These are phyloP conservation scores for Trichonephila clavipes DNA, from an alignment of 1,140 invertebrate species.

Conservation along the genomic window DNA sequence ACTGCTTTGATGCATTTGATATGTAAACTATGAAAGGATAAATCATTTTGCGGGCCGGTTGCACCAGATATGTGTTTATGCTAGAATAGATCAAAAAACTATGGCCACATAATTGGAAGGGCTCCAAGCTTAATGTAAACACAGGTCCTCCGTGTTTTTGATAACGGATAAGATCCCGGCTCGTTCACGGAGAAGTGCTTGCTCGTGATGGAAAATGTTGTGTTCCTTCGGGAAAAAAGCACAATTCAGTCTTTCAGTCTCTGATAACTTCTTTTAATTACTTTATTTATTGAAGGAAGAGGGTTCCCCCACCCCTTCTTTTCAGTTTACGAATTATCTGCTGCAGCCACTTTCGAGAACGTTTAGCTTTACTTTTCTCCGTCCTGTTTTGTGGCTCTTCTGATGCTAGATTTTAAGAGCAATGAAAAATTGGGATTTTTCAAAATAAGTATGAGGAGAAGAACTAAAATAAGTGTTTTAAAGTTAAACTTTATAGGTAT, in stretches of 20 bases:
- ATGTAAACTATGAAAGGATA: constrained; percentile 52
- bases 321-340: not conserved
- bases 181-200: not conserved
- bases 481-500: too few species aligned
- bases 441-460: too few species aligned
- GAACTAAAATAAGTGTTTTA: too few species aligned
- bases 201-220: not conserved
- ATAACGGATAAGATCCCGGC: constrained; percentile 49
- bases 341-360: not conserved
- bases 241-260: not conserved
- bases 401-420: too few species aligned
- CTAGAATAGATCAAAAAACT: not conserved
- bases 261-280: not conserved
- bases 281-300: not conserved
- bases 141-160: constrained; percentile 16
- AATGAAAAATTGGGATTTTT: too few species aligned
- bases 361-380: too few species aligned
- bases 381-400: too few species aligned
- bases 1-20: constrained; percentile 35
- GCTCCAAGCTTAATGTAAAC: constrained; percentile 54
- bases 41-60: constrained; percentile 25
- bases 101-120: constrained; percentile 32
- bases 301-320: not conserved
- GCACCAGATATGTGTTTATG: constrained; percentile 35
- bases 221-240: not conserved